Percentiles rank a stretch among this genome's conserved stretches.
Evolutionary conservation across 2,113 vertebrate species (phyloP).

Genomic region (Oostethus manadensis): DNA sequence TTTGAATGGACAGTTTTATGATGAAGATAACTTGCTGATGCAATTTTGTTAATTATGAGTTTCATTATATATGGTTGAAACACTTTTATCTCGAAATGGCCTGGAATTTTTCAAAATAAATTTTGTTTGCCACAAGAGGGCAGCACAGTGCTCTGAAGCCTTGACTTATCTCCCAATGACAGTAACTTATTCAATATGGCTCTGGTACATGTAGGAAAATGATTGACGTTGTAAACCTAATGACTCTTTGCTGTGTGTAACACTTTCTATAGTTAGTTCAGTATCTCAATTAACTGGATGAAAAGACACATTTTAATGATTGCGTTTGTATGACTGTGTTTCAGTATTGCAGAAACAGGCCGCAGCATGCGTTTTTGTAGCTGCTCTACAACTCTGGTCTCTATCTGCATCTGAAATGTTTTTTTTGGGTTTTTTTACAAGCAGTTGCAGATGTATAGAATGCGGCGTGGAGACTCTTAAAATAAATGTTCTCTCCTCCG

Average conservation of each 20-base stretch:
- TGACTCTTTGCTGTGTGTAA: neutral
- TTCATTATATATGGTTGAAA: constrained; percentile 4
- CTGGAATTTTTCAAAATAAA: constrained; percentile 4
- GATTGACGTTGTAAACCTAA: neutral
- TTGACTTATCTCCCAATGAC: neutral
- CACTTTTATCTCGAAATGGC: constrained; percentile 21
- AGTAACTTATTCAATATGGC: neutral
- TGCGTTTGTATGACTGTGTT: constrained; percentile 8
- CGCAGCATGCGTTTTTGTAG: constrained; percentile 23
- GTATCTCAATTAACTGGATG: neutral
- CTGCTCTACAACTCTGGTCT: neutral
- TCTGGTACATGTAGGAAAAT: constrained; percentile 5
- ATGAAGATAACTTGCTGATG: constrained; percentile 15
- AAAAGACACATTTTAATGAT: neutral
- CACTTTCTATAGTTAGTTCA: neutral
- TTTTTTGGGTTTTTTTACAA: constrained; percentile 24
- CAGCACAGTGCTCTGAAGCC: constrained; percentile 20
- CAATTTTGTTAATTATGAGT: neutral
- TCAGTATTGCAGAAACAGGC: constrained; percentile 30
- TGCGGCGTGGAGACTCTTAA: constrained; percentile 25
- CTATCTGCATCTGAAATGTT: neutral
- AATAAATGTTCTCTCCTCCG: constrained; percentile 20
- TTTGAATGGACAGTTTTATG: constrained; percentile 32
- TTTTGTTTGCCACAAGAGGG: constrained; percentile 16
- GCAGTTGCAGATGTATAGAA: constrained; percentile 29